Percentiles rank a stretch among this genome's conserved stretches.
These are phyloP conservation scores for Euglossa dilemma DNA, from an alignment of 1,140 invertebrate genomes.

Conservation along the genomic window DNA sequence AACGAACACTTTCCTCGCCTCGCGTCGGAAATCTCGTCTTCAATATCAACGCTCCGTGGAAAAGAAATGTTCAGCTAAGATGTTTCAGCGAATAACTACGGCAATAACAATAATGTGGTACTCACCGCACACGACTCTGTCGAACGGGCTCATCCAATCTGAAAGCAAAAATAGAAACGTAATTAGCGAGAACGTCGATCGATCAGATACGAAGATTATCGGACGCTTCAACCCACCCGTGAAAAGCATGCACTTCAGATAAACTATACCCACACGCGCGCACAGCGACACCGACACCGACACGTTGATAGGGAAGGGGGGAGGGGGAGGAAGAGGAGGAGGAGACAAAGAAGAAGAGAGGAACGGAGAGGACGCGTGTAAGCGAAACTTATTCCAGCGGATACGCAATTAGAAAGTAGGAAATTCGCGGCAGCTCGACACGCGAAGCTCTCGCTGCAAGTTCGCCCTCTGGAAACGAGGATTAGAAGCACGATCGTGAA, in stretches of 20 bases:
- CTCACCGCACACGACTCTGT: conserved; percentile 95
- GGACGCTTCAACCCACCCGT: conserved; percentile 15
- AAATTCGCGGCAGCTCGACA: conserved; percentile 38
- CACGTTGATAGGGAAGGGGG: not conserved
- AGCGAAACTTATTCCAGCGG: conserved; percentile 15
- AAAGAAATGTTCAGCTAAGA: conserved; percentile 8
- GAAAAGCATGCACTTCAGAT: conserved; percentile 50
- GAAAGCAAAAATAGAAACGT: conserved; percentile 78
- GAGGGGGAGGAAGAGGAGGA: too few species aligned
- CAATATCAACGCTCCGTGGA: conserved; percentile 17
- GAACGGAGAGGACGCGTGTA: not conserved
- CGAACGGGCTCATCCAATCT: conserved; percentile 96
- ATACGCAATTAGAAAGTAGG: conserved; percentile 53
- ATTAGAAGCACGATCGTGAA: conserved; percentile 42
- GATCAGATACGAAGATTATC: conserved; percentile 23
- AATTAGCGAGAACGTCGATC: conserved; percentile 22
- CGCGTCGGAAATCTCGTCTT: conserved; percentile 29
- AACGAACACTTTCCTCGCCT: too few species aligned
- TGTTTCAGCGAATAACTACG: conserved; percentile 14
- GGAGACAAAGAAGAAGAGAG: not conserved
- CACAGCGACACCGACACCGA: not conserved
- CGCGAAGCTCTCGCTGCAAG: conserved; percentile 35
- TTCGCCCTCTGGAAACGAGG: conserved; percentile 14
- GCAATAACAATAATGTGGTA: conserved; percentile 76
- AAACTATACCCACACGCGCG: not conserved